Base-by-base conservation (phyloP, 1,140 invertebrate genomes). In the Eciton burchellii region DNA sequence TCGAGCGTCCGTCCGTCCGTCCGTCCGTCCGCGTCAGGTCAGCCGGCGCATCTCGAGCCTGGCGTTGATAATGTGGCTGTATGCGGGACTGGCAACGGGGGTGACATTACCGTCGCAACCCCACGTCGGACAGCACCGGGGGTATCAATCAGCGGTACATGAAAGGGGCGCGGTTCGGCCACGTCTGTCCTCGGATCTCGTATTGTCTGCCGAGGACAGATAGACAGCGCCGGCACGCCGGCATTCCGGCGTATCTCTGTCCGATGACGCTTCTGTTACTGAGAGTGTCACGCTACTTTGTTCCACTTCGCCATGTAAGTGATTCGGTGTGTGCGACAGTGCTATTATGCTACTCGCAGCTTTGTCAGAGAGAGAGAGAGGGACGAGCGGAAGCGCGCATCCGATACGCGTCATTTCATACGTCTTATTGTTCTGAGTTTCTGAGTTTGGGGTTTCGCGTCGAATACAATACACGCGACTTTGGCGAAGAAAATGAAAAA, bases 141-240 rank as follows among this genome's bases (percentile, higher is more conserved):
- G 89, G 87, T 90, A 90, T 90, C 89, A 90, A 90, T 90, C 89
- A 90, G 89, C 35, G 88, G 81, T 90, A 90, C 89, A 90, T 89
- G 89, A 90, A 90, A 90, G 89, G 89, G 89, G 89, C 89, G 89
- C 89, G 89, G 86, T 87, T 84, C 86, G 88, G 83, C 83, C 83
- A 82, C 89, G 89, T 90, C 89, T 85, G 84, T 88, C 89, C 72
- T 89, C 84, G 85, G 81, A 89, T 89, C 87, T 89, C 85, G 85
- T 81, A 89, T 90, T 90, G 89, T 90, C 89, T 90, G 89, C 70
- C 66, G 74, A 60, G 88, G 89, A 90, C 89, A 90, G 89, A 89
- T 83, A 87, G 88, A 89, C 86, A 89, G 87, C 68, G 76, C 54
- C 85, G 65, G 77, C 70, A 70, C 68, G 68, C 60, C 66, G 66